Conservation (phyloP, 2,888 invertebrate genomes). For the Coremacera marginata region DNA sequence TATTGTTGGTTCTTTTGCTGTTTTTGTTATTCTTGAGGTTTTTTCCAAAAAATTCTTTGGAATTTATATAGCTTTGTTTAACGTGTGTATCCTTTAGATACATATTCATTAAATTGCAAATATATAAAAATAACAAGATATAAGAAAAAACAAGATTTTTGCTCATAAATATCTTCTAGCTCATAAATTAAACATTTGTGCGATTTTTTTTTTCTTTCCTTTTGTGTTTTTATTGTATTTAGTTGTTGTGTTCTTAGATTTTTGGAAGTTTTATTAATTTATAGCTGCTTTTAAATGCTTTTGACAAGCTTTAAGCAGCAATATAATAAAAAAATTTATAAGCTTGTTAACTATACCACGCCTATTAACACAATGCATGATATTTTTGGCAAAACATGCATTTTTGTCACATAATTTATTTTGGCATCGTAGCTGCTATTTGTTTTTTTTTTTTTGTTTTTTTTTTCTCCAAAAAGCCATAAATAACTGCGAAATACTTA, state of each 20-base stretch:
- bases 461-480: neutral
- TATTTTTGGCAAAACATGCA: neutral
- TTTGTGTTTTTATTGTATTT: neutral
- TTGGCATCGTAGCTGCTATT: neutral
- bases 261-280: slow-evolving; percentile 20
- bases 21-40: neutral
- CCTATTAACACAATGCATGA: neutral
- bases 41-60: slow-evolving; percentile 17
- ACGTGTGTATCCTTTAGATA: slow-evolving; percentile 20
- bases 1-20: neutral
- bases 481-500: slow-evolving; percentile 9
- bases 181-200: slow-evolving; percentile 37
- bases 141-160: neutral
- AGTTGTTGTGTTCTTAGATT: neutral
- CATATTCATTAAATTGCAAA: slow-evolving; percentile 36
- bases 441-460: neutral
- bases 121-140: neutral
- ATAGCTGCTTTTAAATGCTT: neutral
- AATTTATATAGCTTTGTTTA: slow-evolving; percentile 21
- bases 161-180: slow-evolving; percentile 26
- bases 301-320: neutral
- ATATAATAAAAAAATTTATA: neutral
- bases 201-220: neutral
- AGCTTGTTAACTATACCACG: slow-evolving; percentile 5
- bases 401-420: neutral